Evolutionary conservation across 2,888 invertebrate genomes (phyloP), one percentile per base, ranked within the genome.

Genomic region (Clusia tigrina): DNA sequence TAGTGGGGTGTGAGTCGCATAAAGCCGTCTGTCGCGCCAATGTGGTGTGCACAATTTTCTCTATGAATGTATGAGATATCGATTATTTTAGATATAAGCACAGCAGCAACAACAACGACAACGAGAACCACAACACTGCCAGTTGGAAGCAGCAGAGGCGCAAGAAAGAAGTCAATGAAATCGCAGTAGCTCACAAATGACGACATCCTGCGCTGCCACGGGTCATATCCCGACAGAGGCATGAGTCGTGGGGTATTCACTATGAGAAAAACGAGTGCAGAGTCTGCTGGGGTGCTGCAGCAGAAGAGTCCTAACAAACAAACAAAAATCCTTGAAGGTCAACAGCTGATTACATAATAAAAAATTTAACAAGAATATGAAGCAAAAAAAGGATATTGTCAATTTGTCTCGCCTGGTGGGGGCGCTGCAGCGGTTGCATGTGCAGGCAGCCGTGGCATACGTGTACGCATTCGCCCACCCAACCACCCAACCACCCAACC

Each of bases 311-410:
- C 37, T 12, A 42, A 23, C 3, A 55, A 55, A 42, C 2, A 12
- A 10, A 57, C 24, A 57, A 57, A 25, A 51, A 26, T 18, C 48
- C 32, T 56, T 51, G 61, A 65, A 59, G 65, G 61, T 54, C 61
- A 58, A 62, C 66, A 66, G 66, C 66, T 66, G 66, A 66, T 66
- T 66, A 64, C 60, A 66, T 66, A 66, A 66, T 64, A 25, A 15
- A 53, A 12, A 25, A 24, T n/a, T 15, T 15, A 5, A 20, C 51
- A 2, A 53, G 1, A 23, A 53, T 12, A 53, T 12, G n/a, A 18
- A 6, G 5, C 18, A 51, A 20, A 51, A 9, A 20, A 20, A 51
- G 22, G n/a, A n/a, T n/a, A n/a, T n/a, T n/a, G n/a, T n/a, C n/a
- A n/a, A n/a, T n/a, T n/a, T n/a, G n/a, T n/a, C n/a, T n/a, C n/a